Evolutionary conservation across 2,888 invertebrate species (phyloP), one percentile per base, ranked within the genome.

Genomic region (Ochlodes sylvanus): DNA sequence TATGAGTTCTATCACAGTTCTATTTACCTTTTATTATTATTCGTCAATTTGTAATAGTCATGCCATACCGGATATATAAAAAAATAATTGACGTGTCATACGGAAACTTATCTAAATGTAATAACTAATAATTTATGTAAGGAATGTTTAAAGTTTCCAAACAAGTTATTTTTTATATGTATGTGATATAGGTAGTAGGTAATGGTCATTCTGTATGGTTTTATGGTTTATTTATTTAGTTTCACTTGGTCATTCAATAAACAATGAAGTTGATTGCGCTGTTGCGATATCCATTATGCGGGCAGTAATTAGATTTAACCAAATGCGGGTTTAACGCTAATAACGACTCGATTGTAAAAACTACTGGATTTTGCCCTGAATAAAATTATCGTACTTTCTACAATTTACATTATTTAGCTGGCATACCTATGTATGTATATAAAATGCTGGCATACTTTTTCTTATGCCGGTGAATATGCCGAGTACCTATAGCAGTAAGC

Each of bases 251-350:
- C 89, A 89, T 83, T 90, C 87, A 88, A 89, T 90, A 89, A 91
- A 89, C 91, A 90, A 89, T 89, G 80, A 83, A 83, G 88, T 84
- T 89, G 89, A 91, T 91, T 90, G 87, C 89, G 84, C 83, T 81
- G 84, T 83, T 84, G 85, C 86, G 84, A 89, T 89, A 88, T 83
- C 85, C 85, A 90, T 88, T 89, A 90, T 92, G 85, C 90, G 89
- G 91, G 91, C 79, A 71, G 84, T 89, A 92, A 92, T 91, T 92
- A 92, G 84, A 90, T 88, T 89, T 87, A 89, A 88, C 88, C 87
- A 85, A 91, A 92, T 92, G 89, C 90, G 91, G 91, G 91, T 80
- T 87, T 85, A 83, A 82, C 86, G 84, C 88, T 87, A 86, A 86
- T 85, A 81, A 82, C 57, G 57, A 63, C 42, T 63, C 50, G 62